These are phyloP conservation scores for Nephila pilipes DNA, from an alignment of 1,140 invertebrate genomes.

Conservation along the genomic window DNA sequence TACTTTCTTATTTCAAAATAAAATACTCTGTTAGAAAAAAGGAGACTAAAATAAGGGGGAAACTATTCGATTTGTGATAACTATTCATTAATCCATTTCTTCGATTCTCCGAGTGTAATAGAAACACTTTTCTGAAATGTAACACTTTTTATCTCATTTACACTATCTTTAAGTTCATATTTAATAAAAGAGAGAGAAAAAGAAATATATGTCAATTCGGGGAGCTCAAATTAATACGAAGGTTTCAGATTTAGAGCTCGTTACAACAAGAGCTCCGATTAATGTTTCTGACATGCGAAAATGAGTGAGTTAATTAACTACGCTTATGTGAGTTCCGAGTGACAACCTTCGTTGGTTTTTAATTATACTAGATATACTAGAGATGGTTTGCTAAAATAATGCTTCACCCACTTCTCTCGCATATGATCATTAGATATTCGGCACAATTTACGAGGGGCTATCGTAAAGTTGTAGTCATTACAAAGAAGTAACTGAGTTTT, in stretches of 20 bases:
- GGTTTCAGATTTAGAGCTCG: background rate
- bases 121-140: background rate
- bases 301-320: constrained; percentile 53
- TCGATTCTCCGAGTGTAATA: background rate
- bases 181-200: background rate
- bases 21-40: no score
- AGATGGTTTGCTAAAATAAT: constrained; percentile 2
- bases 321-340: constrained; percentile 49
- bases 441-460: background rate
- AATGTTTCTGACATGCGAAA: constrained; percentile 53
- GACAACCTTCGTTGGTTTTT: constrained; percentile 27
- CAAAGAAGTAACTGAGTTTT: no score
- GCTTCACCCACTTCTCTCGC: background rate
- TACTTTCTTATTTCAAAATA: no score
- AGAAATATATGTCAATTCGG: background rate
- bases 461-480: no score
- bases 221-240: constrained; percentile 17
- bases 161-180: background rate
- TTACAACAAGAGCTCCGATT: background rate
- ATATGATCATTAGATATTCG: constrained; percentile 32
- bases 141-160: background rate
- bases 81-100: background rate
- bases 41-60: no score
- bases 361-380: background rate
- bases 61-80: no score